phyloP scores from a whole-genome alignment of 2,888 invertebrate genomes.

The Merodon equestris region DNA sequence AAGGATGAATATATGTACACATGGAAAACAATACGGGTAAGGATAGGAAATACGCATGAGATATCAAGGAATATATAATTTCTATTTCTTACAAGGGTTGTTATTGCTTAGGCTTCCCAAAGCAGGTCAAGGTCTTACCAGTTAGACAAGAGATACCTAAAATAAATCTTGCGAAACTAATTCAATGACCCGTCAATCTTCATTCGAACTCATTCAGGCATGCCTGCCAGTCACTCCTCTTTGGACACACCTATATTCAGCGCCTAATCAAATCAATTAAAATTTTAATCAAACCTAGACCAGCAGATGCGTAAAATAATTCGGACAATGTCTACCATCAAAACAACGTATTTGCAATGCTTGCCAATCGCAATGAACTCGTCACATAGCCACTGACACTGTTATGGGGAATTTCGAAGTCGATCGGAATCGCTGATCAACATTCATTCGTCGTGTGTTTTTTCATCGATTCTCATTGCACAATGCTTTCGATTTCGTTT shows the following conservation, averaged over 20 bases:
- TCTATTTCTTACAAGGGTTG: no score
- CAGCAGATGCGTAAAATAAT: no score
- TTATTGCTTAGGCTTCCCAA: no score
- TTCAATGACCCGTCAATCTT: slow-evolving; percentile 1
- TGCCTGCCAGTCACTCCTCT: neutral
- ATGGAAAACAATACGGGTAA: no score
- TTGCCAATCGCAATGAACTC: slow-evolving; percentile 33
- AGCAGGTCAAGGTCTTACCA: neutral
- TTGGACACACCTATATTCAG: slow-evolving; percentile 1
- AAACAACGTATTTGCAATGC: slow-evolving; percentile 13
- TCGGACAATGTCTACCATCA: no score
- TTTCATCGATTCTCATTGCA: slow-evolving; percentile 46
- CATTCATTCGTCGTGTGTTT: neutral
- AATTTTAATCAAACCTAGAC: neutral
- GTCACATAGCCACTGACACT: slow-evolving; percentile 39
- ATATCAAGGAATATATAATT: no score
- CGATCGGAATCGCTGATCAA: slow-evolving; percentile 2
- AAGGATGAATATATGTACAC: no score
- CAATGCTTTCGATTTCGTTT: slow-evolving; percentile 29
- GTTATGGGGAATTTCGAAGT: slow-evolving; percentile 21
- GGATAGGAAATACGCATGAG: no score
- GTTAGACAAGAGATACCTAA: neutral
- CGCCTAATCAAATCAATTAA: slow-evolving; percentile 20
- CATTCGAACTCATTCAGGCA: neutral
- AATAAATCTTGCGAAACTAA: neutral